Evolutionary conservation across 2,888 invertebrate species (phyloP), one percentile per base, ranked within the genome.

Genomic region (Coremacera marginata): DNA sequence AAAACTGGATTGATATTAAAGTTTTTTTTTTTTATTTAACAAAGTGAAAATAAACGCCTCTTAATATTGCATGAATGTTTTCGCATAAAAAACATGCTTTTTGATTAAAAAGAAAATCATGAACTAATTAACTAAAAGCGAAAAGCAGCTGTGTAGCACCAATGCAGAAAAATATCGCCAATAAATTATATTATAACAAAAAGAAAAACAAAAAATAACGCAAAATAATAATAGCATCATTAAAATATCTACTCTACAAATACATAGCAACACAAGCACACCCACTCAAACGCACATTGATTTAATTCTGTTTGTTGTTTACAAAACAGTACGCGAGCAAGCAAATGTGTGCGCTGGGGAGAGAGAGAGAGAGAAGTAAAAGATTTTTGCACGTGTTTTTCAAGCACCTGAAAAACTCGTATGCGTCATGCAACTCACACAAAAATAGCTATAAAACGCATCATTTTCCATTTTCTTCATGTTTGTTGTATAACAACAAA

Each of bases 311-410:
- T 44, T 44, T 14, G 44, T 37, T 37, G 37, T 44, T 44, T 44
- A 44, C 44, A 44, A n/a, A 44, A 27, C 5, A 14, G 25, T 5
- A 11, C 25, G 60, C 60, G 14, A 60, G 25, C n/a, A 55, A 55
- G 19, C 8, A 8, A 55, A 25, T 19, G 22, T 22, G 22, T 55
- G 55, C 19, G 22, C 14, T 9, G 1, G 22, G 1, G 11, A 31
- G 1, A 27, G 8, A 25, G 5, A 16, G 5, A 34, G n/a, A 63
- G 27, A 63, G 16, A 63, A 16, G 16, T 8, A 34, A 63, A 31
- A 52, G n/a, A 25, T 27, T 63, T n/a, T 63, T 63, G 63, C 63
- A 63, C 63, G 63, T 63, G 63, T 63, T 63, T 63, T 63, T 2
- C 55, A 63, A 34, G 8, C 63, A 63, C 11, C 34, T 63, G 27